These are phyloP conservation scores for Scomberomorus guttatus DNA, from an alignment of 2,797 vertebrate species.

Conservation along the genomic window DNA sequence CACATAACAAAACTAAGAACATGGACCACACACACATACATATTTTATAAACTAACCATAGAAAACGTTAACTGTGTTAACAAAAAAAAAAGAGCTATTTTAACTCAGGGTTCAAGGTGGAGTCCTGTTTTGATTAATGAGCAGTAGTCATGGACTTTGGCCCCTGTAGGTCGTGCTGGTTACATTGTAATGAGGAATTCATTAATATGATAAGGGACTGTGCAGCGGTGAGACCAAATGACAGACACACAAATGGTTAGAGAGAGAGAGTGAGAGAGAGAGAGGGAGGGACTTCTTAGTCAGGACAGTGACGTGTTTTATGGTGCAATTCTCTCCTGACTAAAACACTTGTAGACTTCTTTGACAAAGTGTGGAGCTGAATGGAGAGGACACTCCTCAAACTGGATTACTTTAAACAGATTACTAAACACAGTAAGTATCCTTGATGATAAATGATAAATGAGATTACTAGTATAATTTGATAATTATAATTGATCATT, in stretches of 20 bases:
- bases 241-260: not conserved
- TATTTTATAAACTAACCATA: not conserved
- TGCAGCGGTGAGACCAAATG: not conserved
- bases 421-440: conserved; percentile 57
- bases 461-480: not conserved
- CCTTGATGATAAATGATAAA: not conserved
- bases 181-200: conserved; percentile 33
- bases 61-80: not conserved
- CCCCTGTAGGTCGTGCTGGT: conserved; percentile 6
- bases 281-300: conserved; percentile 13
- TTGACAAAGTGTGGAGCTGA: conserved; percentile 1
- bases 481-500: not conserved
- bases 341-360: conserved; percentile 16
- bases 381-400: not conserved
- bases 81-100: conserved; percentile 1
- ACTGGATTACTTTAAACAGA: not conserved
- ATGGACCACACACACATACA: not conserved
- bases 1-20: not conserved
- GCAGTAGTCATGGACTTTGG: conserved; percentile 47
- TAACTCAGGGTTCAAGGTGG: not conserved
- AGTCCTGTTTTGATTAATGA: not conserved
- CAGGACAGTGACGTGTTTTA: conserved; percentile 4
- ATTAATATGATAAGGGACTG: not conserved
- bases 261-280: conserved; percentile 8
- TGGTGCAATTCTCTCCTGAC: conserved; percentile 29